phyloP scores from a whole-genome alignment of 2,888 invertebrate species.

The Ormia ochracea region DNA sequence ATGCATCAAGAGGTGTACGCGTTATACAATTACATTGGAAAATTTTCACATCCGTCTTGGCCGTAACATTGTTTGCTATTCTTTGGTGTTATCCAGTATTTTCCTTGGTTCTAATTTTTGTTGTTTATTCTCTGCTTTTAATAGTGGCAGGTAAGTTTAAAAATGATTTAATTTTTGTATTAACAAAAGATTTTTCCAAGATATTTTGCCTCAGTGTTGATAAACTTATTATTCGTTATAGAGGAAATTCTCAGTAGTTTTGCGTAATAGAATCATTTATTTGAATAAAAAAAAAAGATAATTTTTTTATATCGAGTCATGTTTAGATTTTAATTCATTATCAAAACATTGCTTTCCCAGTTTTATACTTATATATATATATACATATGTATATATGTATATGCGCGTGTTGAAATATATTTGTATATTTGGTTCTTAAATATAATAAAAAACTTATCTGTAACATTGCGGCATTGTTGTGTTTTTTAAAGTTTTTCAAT shows the following conservation, averaged over 20 bases:
- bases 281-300: too few relatives aligned
- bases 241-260: too few relatives aligned
- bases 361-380: too few relatives aligned
- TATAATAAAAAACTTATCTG: not conserved
- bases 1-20: slow-evolving; percentile 65
- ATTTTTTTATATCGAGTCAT: too few relatives aligned
- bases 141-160: slow-evolving; percentile 73
- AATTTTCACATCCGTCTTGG: slow-evolving; percentile 70
- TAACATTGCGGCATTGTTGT: slow-evolving; percentile 11
- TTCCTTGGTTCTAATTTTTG: slow-evolving; percentile 75
- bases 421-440: not conserved
- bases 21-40: slow-evolving; percentile 73
- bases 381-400: too few relatives aligned
- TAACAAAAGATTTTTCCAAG: too few relatives aligned
- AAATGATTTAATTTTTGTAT: not conserved
- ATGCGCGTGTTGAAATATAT: not conserved
- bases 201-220: too few relatives aligned
- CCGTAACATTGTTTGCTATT: slow-evolving; percentile 72
- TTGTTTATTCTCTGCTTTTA: slow-evolving; percentile 74
- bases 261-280: too few relatives aligned
- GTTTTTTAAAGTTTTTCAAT: not conserved
- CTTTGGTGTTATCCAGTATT: slow-evolving; percentile 77
- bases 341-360: too few relatives aligned
- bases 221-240: too few relatives aligned
- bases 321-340: too few relatives aligned